A percentile compares a stretch with the other conserved stretches of the same genome.
Evolutionary conservation across 2,797 vertebrate species (phyloP).

Genomic region (Acipenser transmontanus): DNA sequence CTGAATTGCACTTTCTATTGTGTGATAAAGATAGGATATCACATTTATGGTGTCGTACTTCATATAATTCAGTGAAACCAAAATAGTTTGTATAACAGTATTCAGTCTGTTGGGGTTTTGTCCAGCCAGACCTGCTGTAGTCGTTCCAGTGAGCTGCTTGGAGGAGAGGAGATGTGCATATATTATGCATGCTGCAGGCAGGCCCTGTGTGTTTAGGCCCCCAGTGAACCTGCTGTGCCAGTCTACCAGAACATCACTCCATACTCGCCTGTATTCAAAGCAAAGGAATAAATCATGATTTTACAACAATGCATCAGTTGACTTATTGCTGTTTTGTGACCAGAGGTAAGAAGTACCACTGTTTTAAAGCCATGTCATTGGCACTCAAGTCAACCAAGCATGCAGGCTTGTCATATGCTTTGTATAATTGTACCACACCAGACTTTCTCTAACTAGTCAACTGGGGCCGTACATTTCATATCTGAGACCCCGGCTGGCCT

Average conservation of each 20-base stretch:
- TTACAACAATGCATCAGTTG: slow-evolving; percentile 85
- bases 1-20: no score
- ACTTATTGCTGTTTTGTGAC: slow-evolving; percentile 89
- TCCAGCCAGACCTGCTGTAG: slow-evolving; percentile 10
- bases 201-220: slow-evolving; percentile 59
- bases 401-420: slow-evolving; percentile 89
- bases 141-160: slow-evolving; percentile 14
- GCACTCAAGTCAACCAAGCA: slow-evolving; percentile 73
- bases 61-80: no score
- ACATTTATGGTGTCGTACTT: no score
- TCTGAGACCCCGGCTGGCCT: slow-evolving; percentile 54
- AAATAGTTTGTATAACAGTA: slow-evolving; percentile 9
- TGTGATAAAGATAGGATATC: no score
- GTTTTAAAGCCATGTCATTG: slow-evolving; percentile 72
- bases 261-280: slow-evolving; percentile 65
- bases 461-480: slow-evolving; percentile 70
- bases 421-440: slow-evolving; percentile 84
- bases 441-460: slow-evolving; percentile 90
- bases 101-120: slow-evolving; percentile 19
- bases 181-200: slow-evolving; percentile 72
- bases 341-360: slow-evolving; percentile 71
- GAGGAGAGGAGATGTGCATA: slow-evolving; percentile 36
- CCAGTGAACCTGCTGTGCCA: slow-evolving; percentile 68
- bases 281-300: slow-evolving; percentile 93
- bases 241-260: slow-evolving; percentile 67